phyloP scores from a whole-genome alignment of 2,888 invertebrate genomes.

The Tenodera sinensis region DNA sequence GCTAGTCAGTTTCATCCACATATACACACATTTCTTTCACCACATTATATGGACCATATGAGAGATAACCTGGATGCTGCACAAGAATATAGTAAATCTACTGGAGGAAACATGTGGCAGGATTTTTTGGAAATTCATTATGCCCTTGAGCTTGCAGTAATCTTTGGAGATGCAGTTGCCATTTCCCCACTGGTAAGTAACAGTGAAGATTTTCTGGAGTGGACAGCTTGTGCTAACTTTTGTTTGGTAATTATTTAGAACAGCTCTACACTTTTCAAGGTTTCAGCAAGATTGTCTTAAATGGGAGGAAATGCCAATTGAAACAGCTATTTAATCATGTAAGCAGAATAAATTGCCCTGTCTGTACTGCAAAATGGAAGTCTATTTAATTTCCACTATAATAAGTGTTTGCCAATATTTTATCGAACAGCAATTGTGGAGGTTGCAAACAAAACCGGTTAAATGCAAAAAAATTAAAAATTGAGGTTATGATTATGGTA shows the following conservation, averaged over 20 bases:
- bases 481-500: no score
- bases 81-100: conserved; percentile 38
- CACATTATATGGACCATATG: conserved; percentile 43
- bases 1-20: conserved; percentile 50
- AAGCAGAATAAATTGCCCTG: no score
- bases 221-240: neutral
- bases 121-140: conserved; percentile 42
- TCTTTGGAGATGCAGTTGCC: conserved; percentile 40
- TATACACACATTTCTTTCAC: conserved; percentile 43
- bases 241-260: no score
- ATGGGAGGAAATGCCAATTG: no score
- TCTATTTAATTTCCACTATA: no score
- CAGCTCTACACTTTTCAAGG: no score
- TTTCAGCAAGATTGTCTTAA: neutral
- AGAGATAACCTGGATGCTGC: conserved; percentile 42
- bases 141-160: conserved; percentile 41
- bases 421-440: no score
- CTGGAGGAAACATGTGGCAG: conserved; percentile 40
- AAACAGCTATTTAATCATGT: no score
- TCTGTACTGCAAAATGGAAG: no score
- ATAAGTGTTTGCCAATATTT: no score
- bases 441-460: no score
- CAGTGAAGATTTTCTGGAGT: neutral
- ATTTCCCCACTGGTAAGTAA: conserved; percentile 40
- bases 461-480: no score